Percentiles rank a stretch among this genome's conserved stretches.
phyloP scores from a whole-genome alignment of 92 coral and sea anemone genomes.

The Heteractis magnifica region DNA sequence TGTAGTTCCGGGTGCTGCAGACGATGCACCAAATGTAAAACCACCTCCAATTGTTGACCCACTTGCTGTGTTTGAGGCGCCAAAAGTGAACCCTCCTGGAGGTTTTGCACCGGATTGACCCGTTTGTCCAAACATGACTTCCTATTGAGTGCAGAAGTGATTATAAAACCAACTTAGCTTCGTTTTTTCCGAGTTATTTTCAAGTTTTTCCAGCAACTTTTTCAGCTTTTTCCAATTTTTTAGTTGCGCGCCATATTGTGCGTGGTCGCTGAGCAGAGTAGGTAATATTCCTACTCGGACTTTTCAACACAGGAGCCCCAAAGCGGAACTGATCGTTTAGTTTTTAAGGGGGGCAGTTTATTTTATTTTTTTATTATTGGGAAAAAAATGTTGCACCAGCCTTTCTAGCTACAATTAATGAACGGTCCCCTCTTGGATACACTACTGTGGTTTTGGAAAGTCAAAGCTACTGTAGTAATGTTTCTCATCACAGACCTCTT shows the following conservation, averaged over 20 bases:
- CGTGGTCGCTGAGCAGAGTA: background rate
- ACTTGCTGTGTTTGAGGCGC: slow-evolving; percentile 22
- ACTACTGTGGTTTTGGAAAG: too few relatives aligned
- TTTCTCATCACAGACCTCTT: too few relatives aligned
- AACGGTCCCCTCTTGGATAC: too few relatives aligned
- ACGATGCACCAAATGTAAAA: slow-evolving; percentile 30
- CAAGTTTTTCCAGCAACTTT: background rate
- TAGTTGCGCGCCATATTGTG: background rate
- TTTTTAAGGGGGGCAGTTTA: background rate
- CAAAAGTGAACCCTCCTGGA: background rate
- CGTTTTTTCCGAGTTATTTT: too few relatives aligned
- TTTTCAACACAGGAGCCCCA: slow-evolving; percentile 3
- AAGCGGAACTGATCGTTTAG: background rate
- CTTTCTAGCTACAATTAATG: too few relatives aligned
- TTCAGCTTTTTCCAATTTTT: background rate
- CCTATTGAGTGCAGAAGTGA: background rate
- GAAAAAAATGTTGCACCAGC: too few relatives aligned
- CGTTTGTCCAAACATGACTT: slow-evolving; percentile 8
- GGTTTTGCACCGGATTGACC: slow-evolving; percentile 1
- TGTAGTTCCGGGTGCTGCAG: slow-evolving; percentile 9
- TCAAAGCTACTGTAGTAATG: too few relatives aligned
- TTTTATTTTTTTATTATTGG: background rate
- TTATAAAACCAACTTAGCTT: background rate
- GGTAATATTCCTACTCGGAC: slow-evolving; percentile 4
- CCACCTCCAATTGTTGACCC: slow-evolving; percentile 38